Conservation (phyloP, 2,797 vertebrate species). For the Merluccius polli region DNA sequence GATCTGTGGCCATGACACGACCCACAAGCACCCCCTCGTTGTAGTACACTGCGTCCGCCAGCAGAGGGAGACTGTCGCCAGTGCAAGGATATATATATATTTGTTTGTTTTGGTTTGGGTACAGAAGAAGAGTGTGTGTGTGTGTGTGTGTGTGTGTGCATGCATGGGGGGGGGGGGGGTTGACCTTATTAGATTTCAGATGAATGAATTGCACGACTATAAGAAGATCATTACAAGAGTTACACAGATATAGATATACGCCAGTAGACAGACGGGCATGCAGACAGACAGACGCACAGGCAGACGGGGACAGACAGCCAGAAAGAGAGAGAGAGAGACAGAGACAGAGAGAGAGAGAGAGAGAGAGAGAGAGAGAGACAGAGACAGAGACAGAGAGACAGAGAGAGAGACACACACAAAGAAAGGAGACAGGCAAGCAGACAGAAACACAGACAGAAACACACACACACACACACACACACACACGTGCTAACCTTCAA, state of each 20-base stretch:
- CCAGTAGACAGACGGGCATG: not conserved
- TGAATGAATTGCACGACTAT: not conserved
- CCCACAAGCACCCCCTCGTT: not conserved
- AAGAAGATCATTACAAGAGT: slow-evolving; percentile 1
- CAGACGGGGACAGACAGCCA: no score
- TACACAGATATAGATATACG: not conserved
- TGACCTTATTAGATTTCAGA: slow-evolving; percentile 4
- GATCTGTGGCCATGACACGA: not conserved
- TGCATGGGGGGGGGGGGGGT: no score
- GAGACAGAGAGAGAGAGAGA: no score
- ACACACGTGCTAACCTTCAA: not conserved
- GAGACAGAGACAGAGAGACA: no score
- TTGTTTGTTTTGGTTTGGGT: not conserved
- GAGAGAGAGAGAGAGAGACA: no score
- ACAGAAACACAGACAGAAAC: no score
- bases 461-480: not conserved
- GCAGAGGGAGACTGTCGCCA: slow-evolving; percentile 49
- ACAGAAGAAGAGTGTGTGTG: not conserved
- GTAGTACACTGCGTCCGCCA: slow-evolving; percentile 26
- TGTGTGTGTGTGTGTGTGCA: not conserved
- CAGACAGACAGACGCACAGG: not conserved
- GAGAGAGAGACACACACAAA: no score
- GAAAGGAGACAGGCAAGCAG: no score
- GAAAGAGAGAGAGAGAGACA: no score
- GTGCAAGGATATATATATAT: not conserved